Evolutionary conservation across 1,140 invertebrate genomes (phyloP), one percentile per base, ranked within the genome.

Genomic region (Condylostylus longicornis): DNA sequence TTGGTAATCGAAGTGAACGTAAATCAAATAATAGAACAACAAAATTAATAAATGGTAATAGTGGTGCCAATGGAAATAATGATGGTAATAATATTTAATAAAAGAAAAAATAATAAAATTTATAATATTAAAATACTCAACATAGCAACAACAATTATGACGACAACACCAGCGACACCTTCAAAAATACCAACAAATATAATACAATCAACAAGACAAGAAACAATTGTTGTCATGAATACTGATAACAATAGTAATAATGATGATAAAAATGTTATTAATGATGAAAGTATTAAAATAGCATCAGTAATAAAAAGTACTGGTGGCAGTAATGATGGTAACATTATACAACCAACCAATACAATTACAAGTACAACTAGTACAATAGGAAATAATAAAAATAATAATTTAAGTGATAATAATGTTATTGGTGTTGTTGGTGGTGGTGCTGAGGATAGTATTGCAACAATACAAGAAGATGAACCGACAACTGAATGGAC

Each of bases 401-500:
- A n/a, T n/a, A n/a, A n/a, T n/a, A n/a, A n/a, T n/a, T n/a, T n/a
- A n/a, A n/a, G n/a, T n/a, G n/a, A n/a, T n/a, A n/a, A n/a, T n/a
- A n/a, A n/a, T n/a, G n/a, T n/a, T n/a, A n/a, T n/a, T n/a, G n/a
- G n/a, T n/a, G n/a, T n/a, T n/a, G n/a, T n/a, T n/a, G n/a, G n/a
- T n/a, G n/a, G n/a, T n/a, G n/a, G n/a, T n/a, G n/a, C n/a, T n/a
- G n/a, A n/a, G n/a, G 44, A 31, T 40, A 40, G 21, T 1, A 57
- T 54, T 30, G 43, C 47, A 4, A 64, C 67, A 13, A 67, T 75
- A 22, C 47, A 54, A 0, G 82, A 86, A 9, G 82, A 86, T 22
- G 82, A 85, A 44, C 69, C 70, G 27, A 78, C 74, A 2, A 72
- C 75, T 1, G 82, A 87, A 44, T 90, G 84, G 84, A 87, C 75